Evolutionary conservation across 2,888 invertebrate species (phyloP).

Genomic region (Carabus problematicus): DNA sequence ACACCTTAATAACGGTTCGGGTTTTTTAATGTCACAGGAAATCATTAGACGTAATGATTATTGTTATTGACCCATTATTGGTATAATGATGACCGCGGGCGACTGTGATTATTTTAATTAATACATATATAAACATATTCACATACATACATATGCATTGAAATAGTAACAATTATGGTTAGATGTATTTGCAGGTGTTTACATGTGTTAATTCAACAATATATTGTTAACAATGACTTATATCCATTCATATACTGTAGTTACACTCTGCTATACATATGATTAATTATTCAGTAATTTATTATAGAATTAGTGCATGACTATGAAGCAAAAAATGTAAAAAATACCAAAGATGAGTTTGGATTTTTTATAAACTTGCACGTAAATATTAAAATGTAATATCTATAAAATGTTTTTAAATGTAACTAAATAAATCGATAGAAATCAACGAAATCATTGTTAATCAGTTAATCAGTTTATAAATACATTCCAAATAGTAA

Average conservation of each 20-base stretch:
- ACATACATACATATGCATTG: neutral
- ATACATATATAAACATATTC: neutral
- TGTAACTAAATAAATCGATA: too few species aligned
- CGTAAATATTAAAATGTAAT: too few species aligned
- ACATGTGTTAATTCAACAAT: neutral
- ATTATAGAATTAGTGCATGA: neutral
- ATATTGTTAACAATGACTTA: neutral
- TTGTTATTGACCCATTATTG: conserved; percentile 21
- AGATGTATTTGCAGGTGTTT: too few species aligned
- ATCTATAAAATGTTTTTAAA: too few species aligned
- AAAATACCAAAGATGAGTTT: neutral
- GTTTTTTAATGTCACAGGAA: conserved; percentile 19
- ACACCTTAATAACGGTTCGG: neutral
- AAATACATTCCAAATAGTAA: too few species aligned
- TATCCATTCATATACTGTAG: too few species aligned
- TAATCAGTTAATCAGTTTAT: too few species aligned
- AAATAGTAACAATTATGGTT: neutral
- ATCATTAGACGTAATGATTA: conserved; percentile 20
- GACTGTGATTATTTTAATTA: conserved; percentile 2
- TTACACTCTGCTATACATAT: neutral
- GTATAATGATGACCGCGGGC: conserved; percentile 2
- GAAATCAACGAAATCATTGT: too few species aligned
- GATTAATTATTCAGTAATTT: neutral
- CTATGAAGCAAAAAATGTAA: neutral
- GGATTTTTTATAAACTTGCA: too few species aligned